Base-by-base conservation (phyloP, 2,797 vertebrate genomes). In the Halcyon leucocephala region DNA sequence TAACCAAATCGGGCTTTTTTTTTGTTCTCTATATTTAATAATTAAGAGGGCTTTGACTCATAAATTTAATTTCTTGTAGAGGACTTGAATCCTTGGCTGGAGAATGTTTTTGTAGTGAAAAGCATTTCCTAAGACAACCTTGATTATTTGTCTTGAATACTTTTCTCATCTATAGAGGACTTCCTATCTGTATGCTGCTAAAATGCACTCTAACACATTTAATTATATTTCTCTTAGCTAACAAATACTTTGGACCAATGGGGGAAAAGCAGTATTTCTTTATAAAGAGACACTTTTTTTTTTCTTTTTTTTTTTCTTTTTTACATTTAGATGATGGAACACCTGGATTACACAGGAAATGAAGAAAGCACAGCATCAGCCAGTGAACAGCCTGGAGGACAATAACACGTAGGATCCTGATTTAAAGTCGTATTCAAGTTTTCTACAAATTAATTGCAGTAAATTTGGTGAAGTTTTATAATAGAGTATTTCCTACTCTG, bases 301-400 rank as follows among this genome's bases (percentile, higher is more conserved):
- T 55, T 31, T 4, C 19, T 62, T 93, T 72, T 26, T 49, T 25
- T 33, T 15, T 21, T 26, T 28, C 14, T 6, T 60, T 58, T 90
- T 93, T 86, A 13, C 57, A 46, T 86, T 77, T 97, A 98, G 98
- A 97, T 98, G 96, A 98, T 98, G 98, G 97, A 98, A 77, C 98
- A 98, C 48, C 86, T 97, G 83, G 98, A 98, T 96, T 97, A 87
- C 37, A 72, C 97, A 85, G 93, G 97, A 94, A 97, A 95, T 92
- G 98, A 98, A 97, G 98, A 98, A 97, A 97, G 89, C 71, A 86
- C 97, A 76, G 94, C 66, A 60, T 39, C 85, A 71, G 39, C 90
- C 81, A 94, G 71, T 51, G 97, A 98, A 77, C 97, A 97, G 89
- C 83, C 58, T 73, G 95, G 89, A 91, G 96, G 77, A 90, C 97